These are phyloP conservation scores for Macrobrachium nipponense DNA, from an alignment of 1,140 invertebrate genomes.

Conservation along the genomic window DNA sequence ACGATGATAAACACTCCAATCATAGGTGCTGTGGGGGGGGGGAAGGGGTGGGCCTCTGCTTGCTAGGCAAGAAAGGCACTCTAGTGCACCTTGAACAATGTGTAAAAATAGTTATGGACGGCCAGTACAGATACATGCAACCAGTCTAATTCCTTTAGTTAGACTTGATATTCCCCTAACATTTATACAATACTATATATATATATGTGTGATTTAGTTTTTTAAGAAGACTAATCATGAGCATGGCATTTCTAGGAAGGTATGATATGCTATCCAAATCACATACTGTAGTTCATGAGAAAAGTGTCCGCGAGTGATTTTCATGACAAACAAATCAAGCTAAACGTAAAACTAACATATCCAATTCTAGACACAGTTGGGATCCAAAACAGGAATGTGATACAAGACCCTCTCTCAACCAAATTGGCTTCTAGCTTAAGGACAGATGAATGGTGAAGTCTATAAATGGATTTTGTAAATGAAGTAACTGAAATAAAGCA, in stretches of 20 bases:
- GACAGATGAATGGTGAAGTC: too few relatives aligned
- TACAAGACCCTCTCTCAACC: too few relatives aligned
- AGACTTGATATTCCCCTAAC: background rate
- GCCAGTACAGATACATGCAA: conserved; percentile 7
- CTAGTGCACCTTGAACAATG: conserved; percentile 3
- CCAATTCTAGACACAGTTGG: too few relatives aligned
- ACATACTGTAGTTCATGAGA: background rate
- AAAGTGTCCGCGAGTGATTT: background rate
- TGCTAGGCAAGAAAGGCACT: conserved; percentile 18
- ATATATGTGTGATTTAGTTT: too few relatives aligned
- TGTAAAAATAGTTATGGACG: conserved; percentile 19
- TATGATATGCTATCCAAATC: conserved; percentile 16
- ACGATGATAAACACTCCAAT: background rate
- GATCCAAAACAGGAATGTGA: too few relatives aligned
- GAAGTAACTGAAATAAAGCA: too few relatives aligned
- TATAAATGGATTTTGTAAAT: too few relatives aligned
- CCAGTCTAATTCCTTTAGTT: background rate
- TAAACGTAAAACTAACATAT: background rate
- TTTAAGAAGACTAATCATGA: background rate
- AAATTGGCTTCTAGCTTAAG: too few relatives aligned
- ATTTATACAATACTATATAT: background rate
- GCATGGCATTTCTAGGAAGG: conserved; percentile 5
- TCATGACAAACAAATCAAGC: background rate
- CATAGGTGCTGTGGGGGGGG: background rate
- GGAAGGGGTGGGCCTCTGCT: background rate